These are phyloP conservation scores for Ceuthmochares aereus DNA, from an alignment of 2,113 vertebrate genomes.

Conservation along the genomic window DNA sequence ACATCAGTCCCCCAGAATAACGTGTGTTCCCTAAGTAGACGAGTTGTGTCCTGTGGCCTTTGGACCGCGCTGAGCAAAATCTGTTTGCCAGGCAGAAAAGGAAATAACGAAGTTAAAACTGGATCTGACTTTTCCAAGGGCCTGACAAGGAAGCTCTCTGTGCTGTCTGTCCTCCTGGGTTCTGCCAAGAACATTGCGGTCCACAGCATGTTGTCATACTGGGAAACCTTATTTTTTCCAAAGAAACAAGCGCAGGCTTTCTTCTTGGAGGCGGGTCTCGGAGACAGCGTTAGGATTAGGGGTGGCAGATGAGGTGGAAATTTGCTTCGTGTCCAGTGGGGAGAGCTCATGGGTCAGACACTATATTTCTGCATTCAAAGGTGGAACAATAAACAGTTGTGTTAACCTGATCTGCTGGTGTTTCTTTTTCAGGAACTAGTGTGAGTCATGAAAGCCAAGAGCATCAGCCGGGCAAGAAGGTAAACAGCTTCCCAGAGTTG, in stretches of 20 bases:
- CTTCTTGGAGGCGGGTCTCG: background rate
- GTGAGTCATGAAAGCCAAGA: background rate
- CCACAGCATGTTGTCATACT: background rate
- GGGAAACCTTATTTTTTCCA: background rate
- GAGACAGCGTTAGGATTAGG: background rate
- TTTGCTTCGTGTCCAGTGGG: background rate
- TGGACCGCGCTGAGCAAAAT: background rate
- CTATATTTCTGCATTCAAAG: background rate
- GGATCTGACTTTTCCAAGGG: background rate
- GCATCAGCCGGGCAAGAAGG: slow-evolving; percentile 60
- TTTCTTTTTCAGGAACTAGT: slow-evolving; percentile 40
- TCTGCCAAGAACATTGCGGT: background rate
- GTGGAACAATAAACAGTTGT: background rate
- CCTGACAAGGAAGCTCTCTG: slow-evolving; percentile 46
- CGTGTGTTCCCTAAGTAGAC: background rate
- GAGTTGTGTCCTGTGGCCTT: background rate
- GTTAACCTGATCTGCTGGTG: background rate
- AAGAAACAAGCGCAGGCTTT: slow-evolving; percentile 22
- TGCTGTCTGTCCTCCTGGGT: background rate
- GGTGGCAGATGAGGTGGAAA: background rate
- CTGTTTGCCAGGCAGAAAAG: background rate
- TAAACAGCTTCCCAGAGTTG: background rate
- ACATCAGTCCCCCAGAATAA: background rate
- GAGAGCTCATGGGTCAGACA: background rate
- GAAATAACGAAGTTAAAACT: slow-evolving; percentile 29